phyloP scores from a whole-genome alignment of 2,888 invertebrate species.

The Cheilosia scutellata region DNA sequence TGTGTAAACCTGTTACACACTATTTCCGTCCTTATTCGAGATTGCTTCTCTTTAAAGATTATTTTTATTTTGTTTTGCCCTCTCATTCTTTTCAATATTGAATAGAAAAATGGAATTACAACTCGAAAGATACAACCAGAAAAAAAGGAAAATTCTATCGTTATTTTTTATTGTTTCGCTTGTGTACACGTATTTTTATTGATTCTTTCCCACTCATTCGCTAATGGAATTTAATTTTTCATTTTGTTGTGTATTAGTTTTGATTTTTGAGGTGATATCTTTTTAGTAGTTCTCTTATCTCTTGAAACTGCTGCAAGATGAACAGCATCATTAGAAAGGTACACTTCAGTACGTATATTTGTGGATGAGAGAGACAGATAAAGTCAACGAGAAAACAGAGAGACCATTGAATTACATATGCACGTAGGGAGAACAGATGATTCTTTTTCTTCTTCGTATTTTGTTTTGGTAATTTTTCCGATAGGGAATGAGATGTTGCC shows the following conservation, averaged over 20 bases:
- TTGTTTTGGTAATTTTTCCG: not conserved
- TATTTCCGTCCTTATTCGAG: constrained; percentile 68
- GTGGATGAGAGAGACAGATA: constrained; percentile 7
- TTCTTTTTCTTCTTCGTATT: not conserved
- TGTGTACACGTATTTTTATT: constrained; percentile 1
- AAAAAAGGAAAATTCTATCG: constrained; percentile 44
- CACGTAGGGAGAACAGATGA: constrained; percentile 6
- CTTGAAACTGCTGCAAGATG: not conserved
- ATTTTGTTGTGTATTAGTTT: not conserved
- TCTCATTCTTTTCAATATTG: constrained; percentile 41
- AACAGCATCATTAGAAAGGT: constrained; percentile 1
- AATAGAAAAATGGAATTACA: constrained; percentile 24
- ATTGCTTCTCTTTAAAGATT: constrained; percentile 41
- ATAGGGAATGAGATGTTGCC: constrained; percentile 27
- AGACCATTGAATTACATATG: not conserved
- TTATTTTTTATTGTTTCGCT: not conserved
- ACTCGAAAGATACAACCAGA: constrained; percentile 25
- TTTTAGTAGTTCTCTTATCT: too few relatives aligned
- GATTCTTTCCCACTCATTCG: constrained; percentile 8
- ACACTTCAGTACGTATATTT: not conserved
- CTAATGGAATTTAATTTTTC: constrained; percentile 38
- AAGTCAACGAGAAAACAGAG: constrained; percentile 3
- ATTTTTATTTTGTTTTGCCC: constrained; percentile 33
- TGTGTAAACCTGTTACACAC: constrained; percentile 69
- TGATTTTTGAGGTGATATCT: not conserved